Conservation (phyloP, 37 sponge, comb jelly and placozoan genomes). For the Theonella swinhoei region DNA sequence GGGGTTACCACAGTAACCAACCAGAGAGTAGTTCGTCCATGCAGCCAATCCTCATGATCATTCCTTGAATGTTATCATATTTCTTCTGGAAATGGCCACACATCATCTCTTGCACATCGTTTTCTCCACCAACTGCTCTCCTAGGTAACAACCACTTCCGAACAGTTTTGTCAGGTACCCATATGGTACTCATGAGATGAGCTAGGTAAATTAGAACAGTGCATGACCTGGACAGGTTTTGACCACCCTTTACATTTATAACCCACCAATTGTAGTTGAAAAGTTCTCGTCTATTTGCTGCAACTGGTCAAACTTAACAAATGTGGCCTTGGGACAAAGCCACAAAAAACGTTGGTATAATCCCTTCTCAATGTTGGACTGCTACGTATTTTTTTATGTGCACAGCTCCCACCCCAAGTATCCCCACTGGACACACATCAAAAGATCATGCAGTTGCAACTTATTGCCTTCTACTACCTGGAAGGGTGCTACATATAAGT, state of each 20-base stretch:
- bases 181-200: background rate
- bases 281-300: conserved; percentile 26
- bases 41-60: background rate
- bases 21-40: conserved; percentile 28
- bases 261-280: conserved; percentile 7
- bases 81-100: conserved; percentile 14
- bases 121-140: background rate
- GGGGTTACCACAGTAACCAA: too few relatives aligned
- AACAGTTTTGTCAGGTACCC: background rate
- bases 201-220: conserved; percentile 1
- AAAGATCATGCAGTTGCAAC: too few relatives aligned
- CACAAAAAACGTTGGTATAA: conserved; percentile 48
- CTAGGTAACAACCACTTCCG: conserved; percentile 13
- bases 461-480: conserved; percentile 1
- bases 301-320: background rate
- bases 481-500: conserved; percentile 13
- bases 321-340: conserved; percentile 34
- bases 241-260: too few relatives aligned
- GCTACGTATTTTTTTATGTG: too few relatives aligned
- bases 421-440: too few relatives aligned
- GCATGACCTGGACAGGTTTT: too few relatives aligned
- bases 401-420: too few relatives aligned
- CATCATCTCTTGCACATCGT: conserved; percentile 2
- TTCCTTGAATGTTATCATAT: conserved; percentile 16
- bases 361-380: conserved; percentile 34